Base-by-base conservation (phyloP, 2,888 invertebrate species). In the Hypercompe scribonia region DNA sequence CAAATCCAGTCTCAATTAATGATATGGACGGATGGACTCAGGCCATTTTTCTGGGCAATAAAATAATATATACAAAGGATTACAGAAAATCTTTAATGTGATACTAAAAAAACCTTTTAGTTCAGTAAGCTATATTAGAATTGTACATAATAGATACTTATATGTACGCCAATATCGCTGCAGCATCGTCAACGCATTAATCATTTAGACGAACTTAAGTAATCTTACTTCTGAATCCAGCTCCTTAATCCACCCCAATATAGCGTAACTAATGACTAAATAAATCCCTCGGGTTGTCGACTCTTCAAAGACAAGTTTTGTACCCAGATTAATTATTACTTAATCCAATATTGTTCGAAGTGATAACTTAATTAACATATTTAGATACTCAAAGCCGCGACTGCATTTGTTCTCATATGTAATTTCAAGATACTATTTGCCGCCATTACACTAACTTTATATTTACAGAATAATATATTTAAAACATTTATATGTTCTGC, bases 331-430 rank as follows among this genome's bases (percentile, higher is more conserved):
- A 66, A 66, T 36, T 61, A 61, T 61, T 61, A 61, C 61, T 77
- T 63, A 68, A 65, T 69, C 54, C 74, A 71, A 80, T 77, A 80
- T 78, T 79, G 75, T 79, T 78, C 58, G 73, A 72, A 68, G 73
- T 72, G 67, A 72, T 75, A 65, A 70, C 70, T 76, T 58, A 73
- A 77, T 71, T 65, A 66, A 13, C 66, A 36, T 72, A 79, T 74
- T 81, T 18, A 31, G 61, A 31, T 61, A 18, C 61, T 61, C 7
- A 31, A 31, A 61, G 18, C 28, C 31, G 5, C 2, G 61, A 31
- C 61, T 61, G 31, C 28, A 61, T 61, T 61, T 31, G 18, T 31
- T 61, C 31, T 61, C 31, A 61, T 28, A 13, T 28, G 15, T 28
- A 15, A 58, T 28, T 58, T 50, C 8, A 50, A 50, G 24, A 24